Evolutionary conservation across 2,797 vertebrate species (phyloP), one percentile per base, ranked within the genome.

Genomic region (Scarus forsteni): DNA sequence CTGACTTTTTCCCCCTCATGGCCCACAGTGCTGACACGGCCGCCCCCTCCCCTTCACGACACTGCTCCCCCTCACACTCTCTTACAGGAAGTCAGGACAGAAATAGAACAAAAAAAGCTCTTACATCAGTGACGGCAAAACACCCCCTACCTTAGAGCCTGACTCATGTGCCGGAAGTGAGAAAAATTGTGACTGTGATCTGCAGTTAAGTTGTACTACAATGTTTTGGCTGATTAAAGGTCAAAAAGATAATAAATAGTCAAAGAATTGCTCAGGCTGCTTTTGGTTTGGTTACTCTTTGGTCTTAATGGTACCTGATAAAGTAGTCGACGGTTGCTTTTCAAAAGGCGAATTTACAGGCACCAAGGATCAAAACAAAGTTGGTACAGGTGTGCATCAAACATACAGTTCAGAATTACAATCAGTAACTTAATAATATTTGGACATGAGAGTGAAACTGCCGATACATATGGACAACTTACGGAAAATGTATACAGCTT

Each of bases 51-150:
- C 18, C 8, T 7, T 0, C 34, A 7, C 50, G 61, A 14, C 55
- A 64, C 62, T 64, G 57, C 68, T 42, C 7, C 65, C 70, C 11
- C 73, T 70, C 77, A 58, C 51, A 53, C 77, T 55, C 75, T 46
- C 43, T 92, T 88, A 92, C 91, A 55, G 86, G 90, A 93, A 91
- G 40, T 56, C 61, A 48, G 48, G 87, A 91, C 92, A 91, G 56
- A 93, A 94, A 95, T 95, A 94, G 92, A 87, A 56, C 83, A 59
- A 64, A 39, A 43, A n/a, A 43, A 27, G 45, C 42, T 76, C 50
- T 66, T 66, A 73, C 42, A 58, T 61, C 58, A 60, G 44, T 69
- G 66, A 62, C 79, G 75, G 51, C 34, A 70, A 27, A 58, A 48
- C 71, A 50, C 54, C 44, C 51, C 61, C 67, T 65, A 48, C 60